Evolutionary conservation across 2,113 vertebrate species (phyloP), one percentile per base, ranked within the genome.

Genomic region (Romanogobio albipinnatus): DNA sequence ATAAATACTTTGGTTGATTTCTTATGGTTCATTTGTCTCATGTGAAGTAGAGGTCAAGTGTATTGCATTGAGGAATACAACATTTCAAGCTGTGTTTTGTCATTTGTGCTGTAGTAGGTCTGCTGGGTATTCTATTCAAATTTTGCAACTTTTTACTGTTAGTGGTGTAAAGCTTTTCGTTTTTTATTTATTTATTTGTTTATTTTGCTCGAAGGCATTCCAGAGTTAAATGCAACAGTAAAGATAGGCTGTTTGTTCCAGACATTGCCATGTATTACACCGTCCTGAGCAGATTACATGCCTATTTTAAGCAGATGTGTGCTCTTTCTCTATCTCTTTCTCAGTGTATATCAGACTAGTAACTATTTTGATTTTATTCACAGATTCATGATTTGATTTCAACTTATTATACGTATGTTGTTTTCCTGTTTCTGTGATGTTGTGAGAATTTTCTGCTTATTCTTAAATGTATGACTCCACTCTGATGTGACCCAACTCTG

Each of bases 251-350:
- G 70, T 45, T 73, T 73, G 70, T 73, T 73, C 5, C 22, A 73
- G 39, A 26, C 24, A 13, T 53, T 58, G 19, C 51, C 29, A n/a
- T 76, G 75, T 39, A n/a, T 39, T 56, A 77, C 33, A 45, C 39
- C 6, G 39, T 11, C 22, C 39, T 14, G 70, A 79, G 58, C 36
- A 79, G 76, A 79, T 79, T 79, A 79, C 76, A 47, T 39, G 58
- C 36, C 76, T 79, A 62, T 79, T 79, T 79, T 62, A 79, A 78
- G 36, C 76, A 76, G 26, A 36, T 17, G 8, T 24, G 5, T 10
- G 0, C 4, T 59, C 29, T 39, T 33, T 78, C 76, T 61, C 15
- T 53, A 0, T 29, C 9, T 75, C 45, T 75, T 10, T 33, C 29
- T 76, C 74, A 19, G 3, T 76, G 4, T 76, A 53, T 14, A 51